A percentile compares a stretch with the other conserved stretches of the same genome.
phyloP scores from a whole-genome alignment of 2,888 invertebrate genomes.

The Hymenopus coronatus region DNA sequence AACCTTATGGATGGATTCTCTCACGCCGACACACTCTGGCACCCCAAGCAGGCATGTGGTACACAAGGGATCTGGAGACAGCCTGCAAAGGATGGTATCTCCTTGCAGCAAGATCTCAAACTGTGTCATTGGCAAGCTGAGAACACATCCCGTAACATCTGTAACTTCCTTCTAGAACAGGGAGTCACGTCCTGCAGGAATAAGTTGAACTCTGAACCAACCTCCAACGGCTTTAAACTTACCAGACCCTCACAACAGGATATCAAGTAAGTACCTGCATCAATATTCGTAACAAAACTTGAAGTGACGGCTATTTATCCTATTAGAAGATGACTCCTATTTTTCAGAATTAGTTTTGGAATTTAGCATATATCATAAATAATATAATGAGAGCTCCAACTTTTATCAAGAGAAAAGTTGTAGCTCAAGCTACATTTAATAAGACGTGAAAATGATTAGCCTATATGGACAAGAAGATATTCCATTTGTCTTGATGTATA shows the following conservation, averaged over 20 bases:
- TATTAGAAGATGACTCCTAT: no score
- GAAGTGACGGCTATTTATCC: no score
- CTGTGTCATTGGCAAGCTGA: background rate
- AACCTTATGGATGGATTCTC: conserved; percentile 26
- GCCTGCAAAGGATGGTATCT: conserved; percentile 17
- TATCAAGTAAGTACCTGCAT: conserved; percentile 41
- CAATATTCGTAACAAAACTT: no score
- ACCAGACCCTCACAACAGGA: conserved; percentile 29
- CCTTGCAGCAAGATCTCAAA: background rate
- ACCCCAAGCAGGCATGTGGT: background rate
- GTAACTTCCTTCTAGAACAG: background rate
- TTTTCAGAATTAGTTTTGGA: no score
- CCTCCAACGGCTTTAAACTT: conserved; percentile 24
- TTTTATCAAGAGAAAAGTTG: no score
- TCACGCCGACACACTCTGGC: conserved; percentile 3
- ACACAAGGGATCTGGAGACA: conserved; percentile 20
- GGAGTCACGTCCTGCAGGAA: background rate
- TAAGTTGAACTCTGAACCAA: background rate
- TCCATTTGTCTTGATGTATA: no score
- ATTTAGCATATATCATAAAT: no score
- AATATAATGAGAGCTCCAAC: no score
- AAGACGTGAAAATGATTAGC: no score
- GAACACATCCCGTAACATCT: background rate
- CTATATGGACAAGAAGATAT: no score
- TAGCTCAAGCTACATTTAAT: no score